Conservation (phyloP, 2,888 invertebrate genomes). For the Ctena decussata region DNA sequence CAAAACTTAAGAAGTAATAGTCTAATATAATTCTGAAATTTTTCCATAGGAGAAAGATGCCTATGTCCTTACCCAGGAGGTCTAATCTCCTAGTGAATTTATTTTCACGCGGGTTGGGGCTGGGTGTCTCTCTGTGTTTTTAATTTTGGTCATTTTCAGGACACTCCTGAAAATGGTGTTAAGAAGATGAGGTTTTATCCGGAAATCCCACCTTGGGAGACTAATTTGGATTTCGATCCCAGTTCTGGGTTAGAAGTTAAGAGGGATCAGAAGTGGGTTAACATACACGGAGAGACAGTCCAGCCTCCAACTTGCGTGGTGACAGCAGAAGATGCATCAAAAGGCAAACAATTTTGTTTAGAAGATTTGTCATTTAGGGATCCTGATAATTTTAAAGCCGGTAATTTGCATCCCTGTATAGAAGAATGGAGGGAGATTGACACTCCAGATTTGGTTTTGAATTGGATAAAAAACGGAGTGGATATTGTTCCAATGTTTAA, state of each 20-base stretch:
- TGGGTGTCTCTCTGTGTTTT: slow-evolving; percentile 24
- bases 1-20: slow-evolving; percentile 10
- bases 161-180: neutral
- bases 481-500: slow-evolving; percentile 16
- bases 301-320: slow-evolving; percentile 19
- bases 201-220: slow-evolving; percentile 29
- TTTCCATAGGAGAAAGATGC: neutral
- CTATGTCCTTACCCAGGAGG: slow-evolving; percentile 11
- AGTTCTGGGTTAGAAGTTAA: neutral
- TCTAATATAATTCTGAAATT: neutral
- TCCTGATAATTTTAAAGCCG: slow-evolving; percentile 32
- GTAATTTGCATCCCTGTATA: slow-evolving; percentile 19
- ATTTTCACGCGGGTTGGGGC: slow-evolving; percentile 32
- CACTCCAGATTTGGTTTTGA: slow-evolving; percentile 4
- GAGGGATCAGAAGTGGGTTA: slow-evolving; percentile 14
- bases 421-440: slow-evolving; percentile 28
- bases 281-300: slow-evolving; percentile 27
- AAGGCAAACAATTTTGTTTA: slow-evolving; percentile 15
- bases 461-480: slow-evolving; percentile 42
- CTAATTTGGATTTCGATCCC: slow-evolving; percentile 12
- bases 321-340: slow-evolving; percentile 26
- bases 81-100: slow-evolving; percentile 32
- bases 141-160: neutral
- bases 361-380: slow-evolving; percentile 33
- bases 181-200: slow-evolving; percentile 24